Conservation (phyloP, 2,797 vertebrate species). For the Protosalanx chinensis region DNA sequence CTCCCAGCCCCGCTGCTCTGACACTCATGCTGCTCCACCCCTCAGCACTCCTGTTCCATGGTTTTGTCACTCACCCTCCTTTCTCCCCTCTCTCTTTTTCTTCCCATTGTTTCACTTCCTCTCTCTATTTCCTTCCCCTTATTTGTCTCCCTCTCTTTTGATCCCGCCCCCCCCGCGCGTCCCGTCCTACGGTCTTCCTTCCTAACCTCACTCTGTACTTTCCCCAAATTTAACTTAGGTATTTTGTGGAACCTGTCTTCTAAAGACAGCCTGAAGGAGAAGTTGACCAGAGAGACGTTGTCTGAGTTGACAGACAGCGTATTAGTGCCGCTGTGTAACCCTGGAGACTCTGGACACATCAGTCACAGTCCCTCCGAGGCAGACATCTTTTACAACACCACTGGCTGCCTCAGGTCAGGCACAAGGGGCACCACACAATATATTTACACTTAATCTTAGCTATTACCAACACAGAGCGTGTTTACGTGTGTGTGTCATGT, state of each 20-base stretch:
- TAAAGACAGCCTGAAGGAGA: constrained; percentile 92
- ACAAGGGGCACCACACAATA: background rate
- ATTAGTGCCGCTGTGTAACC: constrained; percentile 79
- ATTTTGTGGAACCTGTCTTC: constrained; percentile 98
- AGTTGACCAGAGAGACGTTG: constrained; percentile 82
- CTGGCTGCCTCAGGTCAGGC: constrained; percentile 88
- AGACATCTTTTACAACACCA: constrained; percentile 92
- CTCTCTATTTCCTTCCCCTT: background rate
- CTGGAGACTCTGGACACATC: constrained; percentile 64
- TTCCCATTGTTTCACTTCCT: background rate
- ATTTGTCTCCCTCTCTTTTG: background rate
- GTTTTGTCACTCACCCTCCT: background rate
- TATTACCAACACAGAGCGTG: background rate
- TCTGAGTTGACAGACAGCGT: constrained; percentile 84
- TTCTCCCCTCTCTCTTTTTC: background rate
- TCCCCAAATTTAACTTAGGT: constrained; percentile 62
- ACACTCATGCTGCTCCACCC: background rate
- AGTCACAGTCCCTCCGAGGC: constrained; percentile 84
- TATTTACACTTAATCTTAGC: background rate
- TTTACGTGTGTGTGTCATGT: constrained; percentile 2
- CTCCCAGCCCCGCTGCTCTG: background rate
- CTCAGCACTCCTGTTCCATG: background rate
- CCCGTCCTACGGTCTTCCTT: background rate
- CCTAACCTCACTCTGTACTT: background rate
- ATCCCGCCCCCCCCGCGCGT: background rate